Evolutionary conservation across 2,888 invertebrate genomes (phyloP), one percentile per base, ranked within the genome.

Genomic region (Incurvaria masculella): DNA sequence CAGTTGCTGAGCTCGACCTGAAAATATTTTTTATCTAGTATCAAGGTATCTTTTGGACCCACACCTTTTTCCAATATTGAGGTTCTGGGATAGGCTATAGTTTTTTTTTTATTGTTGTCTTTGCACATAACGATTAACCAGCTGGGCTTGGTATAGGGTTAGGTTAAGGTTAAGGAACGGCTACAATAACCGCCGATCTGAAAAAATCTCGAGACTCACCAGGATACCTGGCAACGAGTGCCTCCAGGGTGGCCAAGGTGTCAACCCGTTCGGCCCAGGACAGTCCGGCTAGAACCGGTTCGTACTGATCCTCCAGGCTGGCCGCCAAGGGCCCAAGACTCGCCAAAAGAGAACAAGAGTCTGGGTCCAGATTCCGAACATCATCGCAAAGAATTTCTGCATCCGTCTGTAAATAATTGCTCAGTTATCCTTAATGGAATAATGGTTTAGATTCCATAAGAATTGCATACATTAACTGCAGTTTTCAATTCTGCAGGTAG

Each of bases 181-280:
- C 3, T 16, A 14, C 8, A 40, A 16, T 20, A 46, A 46, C 18
- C 19, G 16, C n/a, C n/a, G n/a, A 33, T n/a, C n/a, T n/a, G 19
- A 16, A 46, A 42, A 16, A 47, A 40, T 27, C 42, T 3, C n/a
- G 46, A 21, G 42, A 45, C 56, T 53, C 62, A 46, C 94, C 97
- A 0, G 97, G 97, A 65, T 94, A 91, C n/a, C 96, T 82, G 0
- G 89, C 88, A 0, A 89, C 90, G 20, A 91, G 70, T 0, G 87
- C 91, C 57, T 91, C 87, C 16, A 93, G 63, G 2, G 87, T 89
- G 2, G 89, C 89, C 57, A 91, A 68, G 6, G 87, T 88, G 56
- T 93, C 91, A 49, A 92, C 86, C 16, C 94, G 78, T 56, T 95
- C 95, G 0, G 90, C 90, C 89, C 91, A 91, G 2, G 89, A 86